Evolutionary conservation across 2,113 vertebrate genomes (phyloP).

Genomic region (Thamnaconus septentrionalis): DNA sequence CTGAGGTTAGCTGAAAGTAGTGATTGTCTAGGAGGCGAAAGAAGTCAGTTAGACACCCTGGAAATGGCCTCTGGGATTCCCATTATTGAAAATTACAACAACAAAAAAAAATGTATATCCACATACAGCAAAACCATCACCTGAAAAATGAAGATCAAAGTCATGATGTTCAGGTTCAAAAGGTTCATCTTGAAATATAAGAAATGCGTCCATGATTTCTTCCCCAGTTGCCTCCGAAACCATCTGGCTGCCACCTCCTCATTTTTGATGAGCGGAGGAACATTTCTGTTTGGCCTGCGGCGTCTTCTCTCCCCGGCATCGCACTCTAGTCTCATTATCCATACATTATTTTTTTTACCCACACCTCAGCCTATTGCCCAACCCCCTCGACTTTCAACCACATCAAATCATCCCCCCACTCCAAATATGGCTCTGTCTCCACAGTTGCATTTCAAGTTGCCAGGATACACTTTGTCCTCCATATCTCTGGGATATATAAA

Average conservation of each 20-base stretch:
- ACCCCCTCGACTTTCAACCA: neutral
- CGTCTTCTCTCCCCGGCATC: slow-evolving; percentile 2
- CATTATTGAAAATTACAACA: neutral
- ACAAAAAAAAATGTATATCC: neutral
- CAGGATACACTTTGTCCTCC: neutral
- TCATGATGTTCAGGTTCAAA: neutral
- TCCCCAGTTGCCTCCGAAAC: too few species aligned
- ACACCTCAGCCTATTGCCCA: neutral
- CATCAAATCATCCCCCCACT: slow-evolving; percentile 4
- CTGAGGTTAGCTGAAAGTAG: neutral
- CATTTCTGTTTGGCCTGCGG: slow-evolving; percentile 8
- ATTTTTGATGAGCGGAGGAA: slow-evolving; percentile 8
- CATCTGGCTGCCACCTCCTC: slow-evolving; percentile 2
- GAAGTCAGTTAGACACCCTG: neutral
- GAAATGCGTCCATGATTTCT: too few species aligned
- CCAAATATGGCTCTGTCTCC: neutral
- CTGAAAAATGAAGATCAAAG: neutral
- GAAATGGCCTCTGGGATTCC: too few species aligned
- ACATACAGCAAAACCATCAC: neutral
- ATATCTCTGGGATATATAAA: slow-evolving; percentile 19
- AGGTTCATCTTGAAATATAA: slow-evolving; percentile 2
- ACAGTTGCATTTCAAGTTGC: neutral
- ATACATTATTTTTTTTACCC: slow-evolving; percentile 7
- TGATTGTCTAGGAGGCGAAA: neutral
- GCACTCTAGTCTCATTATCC: slow-evolving; percentile 14